Base-by-base conservation (phyloP, 2,888 invertebrate genomes). In the Hedya salicella region DNA sequence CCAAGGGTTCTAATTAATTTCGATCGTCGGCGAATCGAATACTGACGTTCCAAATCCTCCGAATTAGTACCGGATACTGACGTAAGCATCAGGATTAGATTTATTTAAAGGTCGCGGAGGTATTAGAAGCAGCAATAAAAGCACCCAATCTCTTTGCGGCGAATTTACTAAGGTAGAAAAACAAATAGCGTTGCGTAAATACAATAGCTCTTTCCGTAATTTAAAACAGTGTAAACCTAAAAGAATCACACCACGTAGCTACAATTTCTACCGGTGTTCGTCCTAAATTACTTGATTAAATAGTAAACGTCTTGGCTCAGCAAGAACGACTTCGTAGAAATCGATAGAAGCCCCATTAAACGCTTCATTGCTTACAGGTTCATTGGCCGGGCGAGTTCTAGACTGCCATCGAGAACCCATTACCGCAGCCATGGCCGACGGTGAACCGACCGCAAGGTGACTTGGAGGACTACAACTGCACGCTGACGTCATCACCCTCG, bases 391-490 rank as follows among this genome's bases (percentile, higher is more conserved):
- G 9, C 8, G 19, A 13, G 5, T n/a, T 49, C 49, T 32, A 32
- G 36, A 17, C 17, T 3, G 9, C 50, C 32, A 32, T 32, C 50
- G 32, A 52, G 32, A 32, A 13, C 25, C 30, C 57, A 57, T 57
- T 30, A 5, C 30, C 30, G 44, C 44, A 50, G 44, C 50, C 50
- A 16, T 59, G 48, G 21, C 59, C 21, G 40, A 9, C 3, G 44
- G 44, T 53, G 62, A 44, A 44, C 42, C 16, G 62, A 39, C 42
- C 14, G 4, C 57, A 52, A 59, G 64, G 64, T 64, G 42, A 64
- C 42, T 36, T 49, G 17, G 54, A 48, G 57, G 50, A 59, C 50
- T 64, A 50, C 64, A 64, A 25, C 17, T 56, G 48, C 54, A 63
- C 46, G 54, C 36, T 50, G 63, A 14, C 50, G 57, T 44, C 44